These are phyloP conservation scores for Phengaris alcon DNA, from an alignment of 2,888 invertebrate genomes.

Conservation along the genomic window DNA sequence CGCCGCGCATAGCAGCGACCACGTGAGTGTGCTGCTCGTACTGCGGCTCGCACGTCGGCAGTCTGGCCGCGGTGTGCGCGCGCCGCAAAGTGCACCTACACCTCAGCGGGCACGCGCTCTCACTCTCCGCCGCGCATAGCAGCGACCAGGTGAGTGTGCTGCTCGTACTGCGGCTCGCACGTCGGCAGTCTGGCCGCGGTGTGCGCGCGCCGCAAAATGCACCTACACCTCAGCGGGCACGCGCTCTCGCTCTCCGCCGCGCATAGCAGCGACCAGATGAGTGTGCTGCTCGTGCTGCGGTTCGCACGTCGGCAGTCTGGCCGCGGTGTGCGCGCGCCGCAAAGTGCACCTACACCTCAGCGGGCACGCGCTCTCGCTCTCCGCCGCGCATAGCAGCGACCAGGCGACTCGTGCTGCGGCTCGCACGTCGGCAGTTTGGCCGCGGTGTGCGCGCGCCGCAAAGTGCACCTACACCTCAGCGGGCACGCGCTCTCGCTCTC, in stretches of 20 bases:
- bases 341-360: constrained; percentile 94
- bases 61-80: constrained; percentile 87
- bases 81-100: constrained; percentile 92
- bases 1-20: constrained; percentile 67
- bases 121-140: constrained; percentile 81
- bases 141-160: constrained; percentile 52
- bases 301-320: constrained; percentile 77
- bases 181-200: constrained; percentile 85
- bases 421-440: constrained; percentile 79
- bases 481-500: constrained; percentile 91
- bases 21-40: constrained; percentile 45
- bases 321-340: constrained; percentile 87
- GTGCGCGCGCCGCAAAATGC: constrained; percentile 87
- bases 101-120: constrained; percentile 91
- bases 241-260: constrained; percentile 86
- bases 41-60: constrained; percentile 56
- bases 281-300: neutral
- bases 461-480: constrained; percentile 93
- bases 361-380: constrained; percentile 90
- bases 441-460: constrained; percentile 87
- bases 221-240: constrained; percentile 95
- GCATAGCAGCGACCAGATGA: constrained; percentile 55
- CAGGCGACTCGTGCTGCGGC: constrained; percentile 46
- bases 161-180: no score
- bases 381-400: constrained; percentile 52